Base-by-base conservation (phyloP, 2,797 vertebrate species). In the Psittacula derbiana region DNA sequence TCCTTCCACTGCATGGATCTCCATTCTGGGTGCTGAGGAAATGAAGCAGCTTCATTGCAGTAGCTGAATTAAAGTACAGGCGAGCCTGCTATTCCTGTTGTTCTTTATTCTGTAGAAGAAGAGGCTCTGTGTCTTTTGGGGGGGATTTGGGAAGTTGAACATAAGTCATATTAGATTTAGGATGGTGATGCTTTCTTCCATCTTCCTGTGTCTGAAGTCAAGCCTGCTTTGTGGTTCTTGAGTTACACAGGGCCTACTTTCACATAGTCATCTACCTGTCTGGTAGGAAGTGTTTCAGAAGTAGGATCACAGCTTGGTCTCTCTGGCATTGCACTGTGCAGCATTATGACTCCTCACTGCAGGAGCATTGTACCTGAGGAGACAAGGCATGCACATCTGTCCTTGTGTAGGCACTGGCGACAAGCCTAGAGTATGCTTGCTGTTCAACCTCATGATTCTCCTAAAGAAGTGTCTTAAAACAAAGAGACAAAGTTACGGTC, bases 401-500 rank as follows among this genome's bases (percentile, higher is more conserved):
- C 91, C 73, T 86, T 50, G n/a, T 0, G 3, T 21, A 24, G 65
- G 69, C 38, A 13, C 16, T 91, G 92, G 91, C 89, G 73, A 6
- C 0, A 3, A 94, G 95, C 92, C 95, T 91, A 24, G 75, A 78
- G 18, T 16, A 36, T 11, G 36, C 73, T 81, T 90, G 62, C 89
- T 93, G 75, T 79, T 93, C 72, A 55, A 60, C 66, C 93, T 86
- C 58, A 43, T 90, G 85, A 70, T 88, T 81, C 44, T 90, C 31
- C 73, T 72, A 1, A 44, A 92, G 49, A 81, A 83, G 57, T 11
- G 7, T 38, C 20, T 50, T 86, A 73, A 91, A 83, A 69, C 28
- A 61, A 72, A 74, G n/a, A 90, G 43, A 33, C 66, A 67, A 86
- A 86, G n/a, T 85, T 86, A 23, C 25, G 44, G 69, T 46, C 76